Evolutionary conservation across 2,888 invertebrate genomes (phyloP), one percentile per base, ranked within the genome.

Genomic region (Phragmatobia fuliginosa): DNA sequence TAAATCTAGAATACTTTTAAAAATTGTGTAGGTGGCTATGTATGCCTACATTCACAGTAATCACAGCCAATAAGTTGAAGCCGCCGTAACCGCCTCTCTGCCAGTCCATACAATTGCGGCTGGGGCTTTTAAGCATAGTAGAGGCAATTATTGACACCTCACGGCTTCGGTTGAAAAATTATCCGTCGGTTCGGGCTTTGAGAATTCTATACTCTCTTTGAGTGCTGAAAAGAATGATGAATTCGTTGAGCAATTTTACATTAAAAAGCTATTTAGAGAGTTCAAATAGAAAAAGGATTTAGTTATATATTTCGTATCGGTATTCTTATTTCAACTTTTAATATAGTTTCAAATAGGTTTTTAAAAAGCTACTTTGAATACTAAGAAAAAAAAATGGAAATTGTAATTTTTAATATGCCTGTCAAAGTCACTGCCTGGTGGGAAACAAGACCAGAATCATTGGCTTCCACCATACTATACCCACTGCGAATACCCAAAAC

Each of bases 131-230:
- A 31, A 66, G 45, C 69, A 70, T 71, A 60, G 71, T 68, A 59
- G 65, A 66, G 70, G 70, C 71, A 73, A 80, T 80, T 80, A 73
- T 21, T n/a, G 56, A 4, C 49, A 70, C 58, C 32, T 60, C 33
- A 68, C 63, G 64, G 68, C 73, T 62, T 73, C 49, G 33, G n/a
- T 71, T 77, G 66, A 68, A 80, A 79, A 77, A 75, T 76, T 70
- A 78, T 75, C 73, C 45, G 33, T 66, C 73, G 63, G 59, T 60
- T 45, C 45, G 67, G 49, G 56, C 18, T 69, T 69, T 68, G 45
- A 61, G 65, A 49, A 45, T 67, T 66, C 62, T 56, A 69, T 76
- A 72, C 67, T 63, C 28, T 21, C 33, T 21, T 64, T 63, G 70
- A 73, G 32, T 14, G 70, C n/a, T 33, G 31, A 25, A 70, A 49